phyloP scores from a whole-genome alignment of 2,888 invertebrate genomes.

The Anthophora plumipes region DNA sequence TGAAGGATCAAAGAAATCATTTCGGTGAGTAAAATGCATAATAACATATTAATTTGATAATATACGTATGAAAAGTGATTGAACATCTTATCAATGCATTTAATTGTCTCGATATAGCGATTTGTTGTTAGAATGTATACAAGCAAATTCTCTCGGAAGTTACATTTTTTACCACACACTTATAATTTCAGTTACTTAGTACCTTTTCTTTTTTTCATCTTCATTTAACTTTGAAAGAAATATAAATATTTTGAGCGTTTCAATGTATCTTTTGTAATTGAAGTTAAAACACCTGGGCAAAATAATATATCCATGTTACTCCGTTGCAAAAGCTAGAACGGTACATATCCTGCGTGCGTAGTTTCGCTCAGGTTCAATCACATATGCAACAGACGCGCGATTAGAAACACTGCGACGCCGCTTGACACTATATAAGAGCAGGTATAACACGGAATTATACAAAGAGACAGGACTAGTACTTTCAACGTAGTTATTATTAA shows the following conservation, averaged over 20 bases:
- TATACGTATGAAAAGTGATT: background rate
- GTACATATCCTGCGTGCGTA: constrained; percentile 1
- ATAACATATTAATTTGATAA: background rate
- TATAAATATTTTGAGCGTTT: background rate
- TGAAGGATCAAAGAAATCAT: background rate
- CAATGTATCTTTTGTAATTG: background rate
- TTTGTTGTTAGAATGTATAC: background rate
- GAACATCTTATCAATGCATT: background rate
- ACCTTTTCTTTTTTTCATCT: background rate
- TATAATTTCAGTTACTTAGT: background rate
- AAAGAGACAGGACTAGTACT: constrained; percentile 83
- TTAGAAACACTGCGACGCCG: constrained; percentile 36
- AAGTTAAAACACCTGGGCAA: background rate
- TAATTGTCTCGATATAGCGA: background rate
- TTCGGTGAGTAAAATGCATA: background rate
- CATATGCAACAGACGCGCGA: constrained; percentile 6
- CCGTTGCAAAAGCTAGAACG: background rate
- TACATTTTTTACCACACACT: background rate
- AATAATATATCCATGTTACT: constrained; percentile 7
- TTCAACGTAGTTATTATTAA: constrained; percentile 83
- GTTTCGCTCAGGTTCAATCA: constrained; percentile 26
- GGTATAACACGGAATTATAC: constrained; percentile 79
- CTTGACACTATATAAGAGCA: constrained; percentile 59
- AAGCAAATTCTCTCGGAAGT: background rate
- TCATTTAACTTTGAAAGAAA: background rate